Base-by-base conservation (phyloP, 1,140 invertebrate genomes). In the Aethina tumida region DNA sequence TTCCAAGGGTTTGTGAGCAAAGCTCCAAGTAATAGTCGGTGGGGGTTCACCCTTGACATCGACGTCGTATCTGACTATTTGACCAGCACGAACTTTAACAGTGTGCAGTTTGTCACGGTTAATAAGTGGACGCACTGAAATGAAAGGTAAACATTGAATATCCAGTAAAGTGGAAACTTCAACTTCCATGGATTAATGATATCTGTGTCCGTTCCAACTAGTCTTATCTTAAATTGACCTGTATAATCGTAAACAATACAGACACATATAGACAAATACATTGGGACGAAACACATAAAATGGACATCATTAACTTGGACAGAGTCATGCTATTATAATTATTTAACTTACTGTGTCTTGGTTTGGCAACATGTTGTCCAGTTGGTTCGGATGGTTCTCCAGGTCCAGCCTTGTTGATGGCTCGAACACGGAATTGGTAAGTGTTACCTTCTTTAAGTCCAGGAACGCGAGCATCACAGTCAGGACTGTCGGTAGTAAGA, bases 41-140 rank as follows among this genome's bases (percentile, higher is more conserved):
- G 92, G 84, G 21, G 95, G 95, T 71, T 95, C 90, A 60, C 92
- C 95, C 55, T 84, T 88, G 33, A 95, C 84, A 58, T 97, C 93
- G 3, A 97, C 84, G 56, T 95, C 87, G 41, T 96, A 75, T 56
- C 90, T 90, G 40, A 97, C 83, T 15, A 80, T 72, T 61, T 94
- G 84, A 5, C 94, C 92, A 34, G 90, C 90, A 45, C 92, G 77
- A 0, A 95, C 81, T 47, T 84, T 85, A 0, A 95, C 68, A n/a
- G 79, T 79, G 36, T 89, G 79, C 56, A 95, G 71, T 63, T 94
- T 91, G 24, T 93, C 90, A 25, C 90, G 77, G 59, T 95, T 92
- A 53, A 96, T 96, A 34, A 71, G 70, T 39, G 91, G 92, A 65
- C 88, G 88, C 53, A 93, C 85, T 90, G 63, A 25, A 61, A 61